Evolutionary conservation across 2,888 invertebrate species (phyloP).

Genomic region (Junonia oenone): DNA sequence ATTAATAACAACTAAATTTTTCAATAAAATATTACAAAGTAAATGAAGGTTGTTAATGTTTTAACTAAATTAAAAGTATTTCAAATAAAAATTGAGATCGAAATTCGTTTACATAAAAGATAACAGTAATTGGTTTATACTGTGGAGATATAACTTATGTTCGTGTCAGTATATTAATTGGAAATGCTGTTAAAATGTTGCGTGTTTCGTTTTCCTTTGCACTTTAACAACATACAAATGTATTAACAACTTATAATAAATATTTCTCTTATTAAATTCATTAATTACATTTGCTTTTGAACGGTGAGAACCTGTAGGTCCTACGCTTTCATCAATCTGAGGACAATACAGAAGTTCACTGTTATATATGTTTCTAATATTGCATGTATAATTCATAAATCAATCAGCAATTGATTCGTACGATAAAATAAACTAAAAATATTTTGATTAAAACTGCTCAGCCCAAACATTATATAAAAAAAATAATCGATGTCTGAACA

Average conservation of each 20-base stretch:
- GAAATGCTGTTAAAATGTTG: constrained; percentile 8
- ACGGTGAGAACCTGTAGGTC: constrained; percentile 32
- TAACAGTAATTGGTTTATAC: neutral
- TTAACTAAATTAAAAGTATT: too few relatives aligned
- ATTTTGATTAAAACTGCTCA: too few relatives aligned
- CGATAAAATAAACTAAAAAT: neutral
- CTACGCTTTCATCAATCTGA: constrained; percentile 49
- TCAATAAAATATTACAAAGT: neutral
- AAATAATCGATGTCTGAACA: constrained; percentile 5
- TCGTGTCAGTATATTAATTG: neutral
- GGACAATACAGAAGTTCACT: constrained; percentile 57
- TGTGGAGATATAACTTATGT: neutral
- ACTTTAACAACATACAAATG: neutral
- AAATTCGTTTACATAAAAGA: neutral
- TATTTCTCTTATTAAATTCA: constrained; percentile 22
- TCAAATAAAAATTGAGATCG: neutral
- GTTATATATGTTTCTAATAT: constrained; percentile 26
- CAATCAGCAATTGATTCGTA: neutral
- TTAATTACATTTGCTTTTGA: constrained; percentile 56
- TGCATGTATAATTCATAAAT: neutral
- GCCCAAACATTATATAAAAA: neutral
- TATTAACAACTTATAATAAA: constrained; percentile 9
- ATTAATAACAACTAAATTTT: neutral
- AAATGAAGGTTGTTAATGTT: too few relatives aligned
- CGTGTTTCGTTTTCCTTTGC: neutral